Evolutionary conservation across 2,797 vertebrate genomes (phyloP).

Genomic region (Balearica regulorum): DNA sequence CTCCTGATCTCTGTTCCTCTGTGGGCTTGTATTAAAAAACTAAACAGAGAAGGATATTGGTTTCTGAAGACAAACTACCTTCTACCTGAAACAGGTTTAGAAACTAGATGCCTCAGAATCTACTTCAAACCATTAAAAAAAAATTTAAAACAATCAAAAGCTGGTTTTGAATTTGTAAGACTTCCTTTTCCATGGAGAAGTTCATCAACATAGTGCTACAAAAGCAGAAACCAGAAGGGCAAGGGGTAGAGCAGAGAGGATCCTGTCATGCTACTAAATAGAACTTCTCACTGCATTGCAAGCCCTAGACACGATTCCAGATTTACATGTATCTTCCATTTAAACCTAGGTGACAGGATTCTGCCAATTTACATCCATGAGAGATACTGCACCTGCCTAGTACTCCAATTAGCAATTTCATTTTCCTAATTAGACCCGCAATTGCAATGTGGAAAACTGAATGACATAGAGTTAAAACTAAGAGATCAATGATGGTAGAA

Average conservation of each 20-base stretch:
- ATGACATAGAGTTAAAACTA: not conserved
- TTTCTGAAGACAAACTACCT: not conserved
- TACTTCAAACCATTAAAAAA: not conserved
- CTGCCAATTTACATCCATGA: not conserved
- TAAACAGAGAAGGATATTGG: not conserved
- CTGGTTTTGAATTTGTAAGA: not conserved
- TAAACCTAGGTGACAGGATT: not conserved
- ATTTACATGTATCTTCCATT: not conserved
- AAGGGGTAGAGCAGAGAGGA: not conserved
- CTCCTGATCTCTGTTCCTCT: not conserved
- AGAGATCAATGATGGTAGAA: not conserved
- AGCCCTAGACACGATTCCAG: accelerated
- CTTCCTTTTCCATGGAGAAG: not conserved
- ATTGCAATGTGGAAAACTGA: not conserved
- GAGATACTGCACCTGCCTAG: not conserved
- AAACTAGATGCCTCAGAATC: not conserved
- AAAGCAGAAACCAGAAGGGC: not conserved
- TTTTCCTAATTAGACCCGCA: not conserved
- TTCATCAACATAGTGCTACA: not conserved
- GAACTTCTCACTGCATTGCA: not conserved
- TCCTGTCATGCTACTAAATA: not conserved
- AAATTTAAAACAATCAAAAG: not conserved
- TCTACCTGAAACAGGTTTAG: not conserved
- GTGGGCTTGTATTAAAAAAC: not conserved
- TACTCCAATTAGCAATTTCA: not conserved